Evolutionary conservation across 2,888 invertebrate genomes (phyloP), one percentile per base, ranked within the genome.

Genomic region (Xestia c-nigrum): DNA sequence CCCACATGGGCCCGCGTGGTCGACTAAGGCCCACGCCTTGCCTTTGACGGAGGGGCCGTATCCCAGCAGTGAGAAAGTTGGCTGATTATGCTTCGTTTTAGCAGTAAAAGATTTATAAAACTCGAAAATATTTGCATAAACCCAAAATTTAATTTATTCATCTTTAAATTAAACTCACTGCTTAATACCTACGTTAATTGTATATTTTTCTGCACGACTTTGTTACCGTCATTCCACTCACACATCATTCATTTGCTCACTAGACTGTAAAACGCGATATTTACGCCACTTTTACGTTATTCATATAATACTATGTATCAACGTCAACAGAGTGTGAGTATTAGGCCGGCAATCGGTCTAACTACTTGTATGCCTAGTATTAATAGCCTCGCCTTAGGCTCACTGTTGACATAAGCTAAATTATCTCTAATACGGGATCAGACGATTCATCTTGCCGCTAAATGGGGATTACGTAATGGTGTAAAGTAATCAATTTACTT

Each of bases 361-460:
- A 86, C 78, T 79, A 64, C 72, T 74, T 78, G 75, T 72, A 70
- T 71, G 74, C 61, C 40, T 57, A 74, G 78, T 74, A 80, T 80
- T 78, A 74, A 72, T 68, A 74, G 72, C 67, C 46, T 67, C 46
- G 71, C 38, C 63, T 65, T 57, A 64, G 57, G 31, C 40, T 72
- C 65, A 66, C 59, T 74, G 75, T 83, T 76, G 78, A 83, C 82
- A 78, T 76, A 73, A 80, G 66, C 72, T 69, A 71, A 83, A 82
- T 75, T 76, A 83, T 85, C 74, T 73, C 50, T 59, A 84, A 71
- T 70, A 72, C 52, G 52, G 59, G 46, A 72, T 75, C 61, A 71
- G 61, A 40, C 67, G 21, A 69, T 81, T 73, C 68, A 63, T 77
- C 66, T 72, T 70, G 70, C 66, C 43, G 38, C 55, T 82, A 69